Evolutionary conservation across 2,113 vertebrate genomes (phyloP).

Genomic region (Eretmochelys imbricata): DNA sequence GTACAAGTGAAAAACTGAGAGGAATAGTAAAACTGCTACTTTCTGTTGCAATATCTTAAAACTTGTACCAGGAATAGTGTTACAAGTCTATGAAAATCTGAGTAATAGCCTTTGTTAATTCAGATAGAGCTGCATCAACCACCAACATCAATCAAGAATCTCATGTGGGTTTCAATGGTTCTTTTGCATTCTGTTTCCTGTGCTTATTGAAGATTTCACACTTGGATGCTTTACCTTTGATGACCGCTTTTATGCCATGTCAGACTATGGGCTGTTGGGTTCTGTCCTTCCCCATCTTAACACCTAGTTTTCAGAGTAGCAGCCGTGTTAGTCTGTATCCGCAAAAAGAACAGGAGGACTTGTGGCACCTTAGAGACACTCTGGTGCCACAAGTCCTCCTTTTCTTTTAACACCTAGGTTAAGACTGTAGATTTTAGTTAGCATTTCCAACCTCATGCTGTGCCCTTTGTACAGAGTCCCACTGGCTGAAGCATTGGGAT

Average conservation of each 20-base stretch:
- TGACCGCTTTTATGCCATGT: neutral
- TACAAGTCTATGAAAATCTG: neutral
- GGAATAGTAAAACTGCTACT: neutral
- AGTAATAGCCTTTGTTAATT: neutral
- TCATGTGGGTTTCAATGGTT: neutral
- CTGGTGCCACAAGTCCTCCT: too few relatives aligned
- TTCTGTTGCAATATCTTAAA: neutral
- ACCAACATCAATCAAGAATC: neutral
- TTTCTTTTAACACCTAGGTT: neutral
- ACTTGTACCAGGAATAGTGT: neutral
- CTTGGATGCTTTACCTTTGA: accelerated
- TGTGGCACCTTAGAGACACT: too few relatives aligned
- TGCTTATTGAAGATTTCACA: neutral
- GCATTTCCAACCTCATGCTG: neutral
- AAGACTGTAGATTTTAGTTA: neutral
- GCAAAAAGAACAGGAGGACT: too few relatives aligned
- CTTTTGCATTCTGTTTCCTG: neutral
- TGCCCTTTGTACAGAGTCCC: accelerated
- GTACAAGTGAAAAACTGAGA: neutral
- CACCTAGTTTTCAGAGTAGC: neutral
- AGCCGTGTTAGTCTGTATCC: too few relatives aligned
- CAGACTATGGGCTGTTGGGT: neutral
- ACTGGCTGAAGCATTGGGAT: neutral
- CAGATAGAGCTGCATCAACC: neutral
- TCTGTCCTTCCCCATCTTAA: neutral